Conservation (phyloP, 2,113 vertebrate species). For the Triplophysa rosa region DNA sequence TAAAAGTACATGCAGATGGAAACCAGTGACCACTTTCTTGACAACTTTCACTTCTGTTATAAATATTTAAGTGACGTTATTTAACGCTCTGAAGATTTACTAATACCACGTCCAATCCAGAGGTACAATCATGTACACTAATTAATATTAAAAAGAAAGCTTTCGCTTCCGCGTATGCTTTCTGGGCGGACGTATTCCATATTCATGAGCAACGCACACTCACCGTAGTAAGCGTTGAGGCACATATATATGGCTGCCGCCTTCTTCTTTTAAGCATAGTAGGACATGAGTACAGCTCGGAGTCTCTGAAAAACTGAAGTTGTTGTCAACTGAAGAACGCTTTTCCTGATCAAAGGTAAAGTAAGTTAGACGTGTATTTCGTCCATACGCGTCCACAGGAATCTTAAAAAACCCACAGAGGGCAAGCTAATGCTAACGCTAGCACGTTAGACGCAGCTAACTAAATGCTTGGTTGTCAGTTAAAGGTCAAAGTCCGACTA, state of each 20-base stretch:
- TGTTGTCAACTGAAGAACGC: neutral
- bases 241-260: neutral
- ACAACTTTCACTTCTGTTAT: neutral
- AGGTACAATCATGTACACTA: too few species aligned
- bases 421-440: constrained; percentile 32
- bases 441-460: neutral
- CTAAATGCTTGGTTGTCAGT: neutral
- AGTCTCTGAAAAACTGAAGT: neutral
- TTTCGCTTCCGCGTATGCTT: neutral
- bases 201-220: neutral
- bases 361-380: neutral
- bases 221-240: neutral
- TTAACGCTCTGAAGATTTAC: too few species aligned
- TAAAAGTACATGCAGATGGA: neutral
- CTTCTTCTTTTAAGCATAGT: neutral
- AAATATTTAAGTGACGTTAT: too few species aligned
- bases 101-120: too few species aligned
- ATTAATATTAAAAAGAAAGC: too few species aligned
- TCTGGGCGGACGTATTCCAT: neutral
- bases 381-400: neutral
- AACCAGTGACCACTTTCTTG: neutral
- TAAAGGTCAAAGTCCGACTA: neutral
- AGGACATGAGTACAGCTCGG: neutral
- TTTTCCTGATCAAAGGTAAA: constrained; percentile 7
- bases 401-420: neutral